These are phyloP conservation scores for Zaprionus davidi DNA, from an alignment of 1,140 invertebrate genomes.

Conservation along the genomic window DNA sequence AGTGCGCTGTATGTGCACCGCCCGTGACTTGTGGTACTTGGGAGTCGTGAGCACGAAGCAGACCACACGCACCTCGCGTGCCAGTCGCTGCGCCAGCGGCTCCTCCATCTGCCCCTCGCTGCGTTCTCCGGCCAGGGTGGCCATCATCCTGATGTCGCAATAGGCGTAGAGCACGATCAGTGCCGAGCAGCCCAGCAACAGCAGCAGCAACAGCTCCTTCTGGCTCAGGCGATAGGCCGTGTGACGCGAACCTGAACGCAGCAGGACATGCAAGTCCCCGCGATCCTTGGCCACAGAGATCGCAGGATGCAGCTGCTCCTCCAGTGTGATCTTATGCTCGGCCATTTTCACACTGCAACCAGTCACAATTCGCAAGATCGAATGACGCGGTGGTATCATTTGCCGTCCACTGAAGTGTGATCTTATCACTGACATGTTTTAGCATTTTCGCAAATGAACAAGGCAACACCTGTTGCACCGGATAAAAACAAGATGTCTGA, in stretches of 20 bases:
- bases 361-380: background rate
- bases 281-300: background rate
- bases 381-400: too few relatives aligned
- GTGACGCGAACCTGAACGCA: background rate
- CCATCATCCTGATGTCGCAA: constrained; percentile 59
- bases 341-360: constrained; percentile 42
- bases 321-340: constrained; percentile 42
- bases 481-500: too few relatives aligned
- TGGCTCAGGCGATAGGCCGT: constrained; percentile 23
- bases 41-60: constrained; percentile 98
- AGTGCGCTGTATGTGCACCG: constrained; percentile 95
- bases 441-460: background rate
- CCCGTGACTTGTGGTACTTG: constrained; percentile 93
- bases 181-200: constrained; percentile 5
- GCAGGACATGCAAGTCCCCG: constrained; percentile 13
- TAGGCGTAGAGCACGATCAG: constrained; percentile 47
- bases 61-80: constrained; percentile 90
- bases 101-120: background rate
- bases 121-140: background rate
- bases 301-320: constrained; percentile 8
- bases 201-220: constrained; percentile 19
- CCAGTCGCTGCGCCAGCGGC: constrained; percentile 44
- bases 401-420: constrained; percentile 8
- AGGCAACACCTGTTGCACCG: too few relatives aligned
- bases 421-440: constrained; percentile 15